Percentiles rank a stretch among this genome's conserved stretches.
These are phyloP conservation scores for Sebastes hubbsi DNA, from an alignment of 2,797 vertebrate species.

Conservation along the genomic window DNA sequence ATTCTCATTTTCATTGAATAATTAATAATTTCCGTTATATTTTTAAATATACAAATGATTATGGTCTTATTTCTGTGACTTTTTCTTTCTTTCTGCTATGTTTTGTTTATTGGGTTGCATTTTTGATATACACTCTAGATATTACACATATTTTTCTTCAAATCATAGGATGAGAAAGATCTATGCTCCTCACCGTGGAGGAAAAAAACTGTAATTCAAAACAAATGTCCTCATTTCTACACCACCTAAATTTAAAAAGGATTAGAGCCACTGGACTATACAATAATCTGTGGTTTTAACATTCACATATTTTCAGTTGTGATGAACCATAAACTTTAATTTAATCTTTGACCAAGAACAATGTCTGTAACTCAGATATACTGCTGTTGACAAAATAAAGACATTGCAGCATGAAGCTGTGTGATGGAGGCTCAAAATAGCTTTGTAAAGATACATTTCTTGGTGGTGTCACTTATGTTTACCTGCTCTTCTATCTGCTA, in stretches of 20 bases:
- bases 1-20: too few species aligned
- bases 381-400: not conserved
- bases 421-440: not conserved
- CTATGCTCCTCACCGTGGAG: too few species aligned
- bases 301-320: not conserved
- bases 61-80: too few species aligned
- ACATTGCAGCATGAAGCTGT: not conserved
- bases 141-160: too few species aligned
- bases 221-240: too few species aligned
- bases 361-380: not conserved
- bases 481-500: not conserved
- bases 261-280: not conserved
- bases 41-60: too few species aligned
- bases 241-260: not conserved
- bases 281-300: not conserved
- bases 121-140: not conserved
- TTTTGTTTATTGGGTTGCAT: not conserved
- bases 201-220: too few species aligned
- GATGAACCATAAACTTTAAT: not conserved
- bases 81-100: too few species aligned
- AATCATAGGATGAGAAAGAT: too few species aligned
- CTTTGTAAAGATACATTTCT: not conserved
- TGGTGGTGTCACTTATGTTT: not conserved
- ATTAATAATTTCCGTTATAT: too few species aligned
- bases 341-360: not conserved